Conservation (phyloP, 2,888 invertebrate genomes). For the Brachycybe producta region DNA sequence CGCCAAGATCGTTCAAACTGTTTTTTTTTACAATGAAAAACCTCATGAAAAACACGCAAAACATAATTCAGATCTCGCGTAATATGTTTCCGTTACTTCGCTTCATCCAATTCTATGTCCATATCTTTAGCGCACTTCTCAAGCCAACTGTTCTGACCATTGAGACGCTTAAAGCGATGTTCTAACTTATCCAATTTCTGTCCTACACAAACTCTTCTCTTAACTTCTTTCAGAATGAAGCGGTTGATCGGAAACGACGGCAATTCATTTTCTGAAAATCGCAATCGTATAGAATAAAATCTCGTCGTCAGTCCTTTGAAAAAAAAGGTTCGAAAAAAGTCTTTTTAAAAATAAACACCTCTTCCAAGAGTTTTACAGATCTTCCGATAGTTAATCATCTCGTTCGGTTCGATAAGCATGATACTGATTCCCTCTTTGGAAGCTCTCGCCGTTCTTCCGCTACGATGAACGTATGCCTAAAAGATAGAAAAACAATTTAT, state of each 20-base stretch:
- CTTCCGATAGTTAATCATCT: slow-evolving; percentile 62
- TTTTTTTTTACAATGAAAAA: slow-evolving; percentile 1
- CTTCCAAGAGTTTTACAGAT: slow-evolving; percentile 71
- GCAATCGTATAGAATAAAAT: too few species aligned
- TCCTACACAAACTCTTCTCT: slow-evolving; percentile 60
- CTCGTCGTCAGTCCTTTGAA: neutral
- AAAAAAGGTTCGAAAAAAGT: neutral
- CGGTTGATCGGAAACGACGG: slow-evolving; percentile 66
- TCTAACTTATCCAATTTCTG: slow-evolving; percentile 60
- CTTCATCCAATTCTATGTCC: slow-evolving; percentile 66
- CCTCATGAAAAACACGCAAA: too few species aligned
- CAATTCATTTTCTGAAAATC: slow-evolving; percentile 62
- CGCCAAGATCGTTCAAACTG: slow-evolving; percentile 8
- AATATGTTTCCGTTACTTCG: slow-evolving; percentile 35
- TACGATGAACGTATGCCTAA: slow-evolving; percentile 86
- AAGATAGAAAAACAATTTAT: slow-evolving; percentile 21
- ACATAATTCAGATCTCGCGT: too few species aligned
- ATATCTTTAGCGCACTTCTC: slow-evolving; percentile 73
- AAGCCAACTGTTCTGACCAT: slow-evolving; percentile 68
- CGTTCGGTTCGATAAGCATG: slow-evolving; percentile 77
- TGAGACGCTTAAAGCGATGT: slow-evolving; percentile 51
- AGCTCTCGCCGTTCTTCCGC: slow-evolving; percentile 90
- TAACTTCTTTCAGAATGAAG: slow-evolving; percentile 47
- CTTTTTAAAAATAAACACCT: slow-evolving; percentile 42
- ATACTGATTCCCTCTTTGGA: slow-evolving; percentile 77